phyloP scores from a whole-genome alignment of 92 coral and sea anemone species.

The Montipora capitata region DNA sequence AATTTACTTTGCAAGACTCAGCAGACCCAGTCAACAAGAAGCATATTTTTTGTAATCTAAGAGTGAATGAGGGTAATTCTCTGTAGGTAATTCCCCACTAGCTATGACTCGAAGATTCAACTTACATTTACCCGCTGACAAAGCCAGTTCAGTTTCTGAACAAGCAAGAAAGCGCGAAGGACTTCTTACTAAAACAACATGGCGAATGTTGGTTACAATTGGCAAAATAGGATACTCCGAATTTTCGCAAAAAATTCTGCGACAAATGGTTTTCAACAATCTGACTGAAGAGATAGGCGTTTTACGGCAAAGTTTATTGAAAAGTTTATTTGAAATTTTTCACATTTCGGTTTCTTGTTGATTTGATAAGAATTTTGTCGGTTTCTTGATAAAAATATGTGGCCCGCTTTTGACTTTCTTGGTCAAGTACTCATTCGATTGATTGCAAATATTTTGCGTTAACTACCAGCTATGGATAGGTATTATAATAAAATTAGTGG shows the following conservation, averaged over 20 bases:
- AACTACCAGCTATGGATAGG: slow-evolving; percentile 2
- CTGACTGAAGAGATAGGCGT: not conserved
- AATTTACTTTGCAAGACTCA: too few relatives aligned
- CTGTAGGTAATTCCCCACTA: not conserved
- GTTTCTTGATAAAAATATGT: slow-evolving; percentile 28
- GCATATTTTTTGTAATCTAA: not conserved
- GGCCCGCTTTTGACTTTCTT: slow-evolving; percentile 12
- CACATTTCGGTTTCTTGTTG: not conserved
- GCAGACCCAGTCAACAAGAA: not conserved
- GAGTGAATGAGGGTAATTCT: not conserved
- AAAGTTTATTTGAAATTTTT: not conserved
- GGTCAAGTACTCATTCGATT: slow-evolving; percentile 18
- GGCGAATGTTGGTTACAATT: too few relatives aligned
- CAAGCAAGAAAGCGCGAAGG: not conserved
- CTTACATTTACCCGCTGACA: slow-evolving; percentile 2
- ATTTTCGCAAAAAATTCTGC: too few relatives aligned
- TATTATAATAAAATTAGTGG: slow-evolving; percentile 39
- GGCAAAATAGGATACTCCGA: too few relatives aligned
- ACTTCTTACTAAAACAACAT: not conserved
- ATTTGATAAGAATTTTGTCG: slow-evolving; percentile 12
- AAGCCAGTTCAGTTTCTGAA: not conserved
- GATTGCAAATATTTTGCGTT: slow-evolving; percentile 33
- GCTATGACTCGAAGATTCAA: not conserved
- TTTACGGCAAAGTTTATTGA: not conserved
- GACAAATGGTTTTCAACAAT: slow-evolving; percentile 1